These are phyloP conservation scores for Gasteruption jaculator DNA, from an alignment of 2,888 invertebrate species.

Conservation along the genomic window DNA sequence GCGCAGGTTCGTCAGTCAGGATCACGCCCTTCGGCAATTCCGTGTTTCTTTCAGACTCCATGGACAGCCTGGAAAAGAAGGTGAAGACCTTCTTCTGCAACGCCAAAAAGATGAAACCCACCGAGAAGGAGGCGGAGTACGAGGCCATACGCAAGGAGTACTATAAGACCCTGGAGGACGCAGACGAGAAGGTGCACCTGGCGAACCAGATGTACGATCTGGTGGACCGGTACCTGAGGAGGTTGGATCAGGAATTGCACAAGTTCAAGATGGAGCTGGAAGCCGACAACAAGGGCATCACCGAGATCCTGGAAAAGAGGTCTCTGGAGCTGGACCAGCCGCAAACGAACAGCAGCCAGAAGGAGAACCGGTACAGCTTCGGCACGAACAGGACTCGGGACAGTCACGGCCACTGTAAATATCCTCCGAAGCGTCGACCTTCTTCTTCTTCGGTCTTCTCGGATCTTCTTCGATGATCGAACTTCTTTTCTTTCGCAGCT, in stretches of 20 bases:
- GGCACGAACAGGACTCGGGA: conserved; percentile 47
- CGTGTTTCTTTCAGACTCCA: conserved; percentile 76
- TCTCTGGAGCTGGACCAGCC: conserved; percentile 84
- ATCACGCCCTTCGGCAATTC: background rate
- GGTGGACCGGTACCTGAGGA: conserved; percentile 86
- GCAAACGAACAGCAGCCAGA: conserved; percentile 66
- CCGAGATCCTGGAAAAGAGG: conserved; percentile 89
- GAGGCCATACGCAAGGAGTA: conserved; percentile 81
- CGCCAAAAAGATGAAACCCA: conserved; percentile 71
- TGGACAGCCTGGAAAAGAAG: conserved; percentile 88
- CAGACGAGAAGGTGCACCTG: conserved; percentile 93
- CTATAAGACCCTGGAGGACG: conserved; percentile 87
- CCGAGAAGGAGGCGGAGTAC: conserved; percentile 78
- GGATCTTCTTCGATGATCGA: background rate
- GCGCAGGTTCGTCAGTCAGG: background rate
- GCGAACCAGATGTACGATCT: conserved; percentile 93
- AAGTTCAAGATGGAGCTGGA: conserved; percentile 99
- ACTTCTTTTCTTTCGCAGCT: conserved; percentile 38
- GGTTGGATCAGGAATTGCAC: conserved; percentile 84
- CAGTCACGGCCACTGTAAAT: conserved; percentile 48
- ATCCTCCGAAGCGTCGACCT: conserved; percentile 4
- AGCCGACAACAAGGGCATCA: conserved; percentile 97
- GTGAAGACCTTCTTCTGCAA: conserved; percentile 82
- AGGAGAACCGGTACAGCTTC: conserved; percentile 72
- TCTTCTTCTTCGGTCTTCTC: conserved; percentile 3